phyloP scores from a whole-genome alignment of 2,113 vertebrate genomes.

The Myrmecophaga tridactyla region DNA sequence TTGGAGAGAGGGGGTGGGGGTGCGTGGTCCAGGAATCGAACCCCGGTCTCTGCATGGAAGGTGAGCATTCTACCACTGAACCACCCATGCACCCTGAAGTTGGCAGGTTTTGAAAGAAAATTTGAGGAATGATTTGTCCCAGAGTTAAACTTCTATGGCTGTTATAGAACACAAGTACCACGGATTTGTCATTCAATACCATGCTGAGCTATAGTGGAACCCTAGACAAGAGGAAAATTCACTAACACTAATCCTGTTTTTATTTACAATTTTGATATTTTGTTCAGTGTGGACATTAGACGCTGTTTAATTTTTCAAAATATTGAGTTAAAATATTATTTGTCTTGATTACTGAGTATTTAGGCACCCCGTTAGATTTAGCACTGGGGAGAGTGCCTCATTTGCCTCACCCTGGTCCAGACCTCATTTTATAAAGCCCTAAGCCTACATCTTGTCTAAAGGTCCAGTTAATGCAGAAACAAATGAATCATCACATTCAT shows the following conservation, averaged over 20 bases:
- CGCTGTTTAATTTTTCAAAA: background rate
- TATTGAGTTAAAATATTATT: background rate
- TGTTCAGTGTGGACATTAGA: background rate
- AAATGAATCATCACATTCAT: background rate
- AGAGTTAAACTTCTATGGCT: background rate
- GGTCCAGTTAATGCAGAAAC: background rate
- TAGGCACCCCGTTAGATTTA: background rate
- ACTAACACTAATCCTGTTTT: background rate
- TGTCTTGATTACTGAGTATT: background rate
- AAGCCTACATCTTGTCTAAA: background rate
- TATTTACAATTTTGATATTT: background rate
- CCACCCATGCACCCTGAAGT: no score
- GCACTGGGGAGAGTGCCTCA: background rate
- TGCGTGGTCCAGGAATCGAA: no score
- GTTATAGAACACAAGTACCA: rapidly evolving
- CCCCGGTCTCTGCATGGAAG: no score
- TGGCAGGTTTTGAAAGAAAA: background rate
- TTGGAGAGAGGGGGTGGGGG: no score
- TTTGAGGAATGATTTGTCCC: background rate
- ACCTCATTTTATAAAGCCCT: background rate
- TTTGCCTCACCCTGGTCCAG: background rate
- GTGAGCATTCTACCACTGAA: no score
- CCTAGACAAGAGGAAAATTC: no score
- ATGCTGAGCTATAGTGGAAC: no score
- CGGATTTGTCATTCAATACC: no score